phyloP scores from a whole-genome alignment of 2,888 invertebrate genomes.

The Phragmatobia fuliginosa region DNA sequence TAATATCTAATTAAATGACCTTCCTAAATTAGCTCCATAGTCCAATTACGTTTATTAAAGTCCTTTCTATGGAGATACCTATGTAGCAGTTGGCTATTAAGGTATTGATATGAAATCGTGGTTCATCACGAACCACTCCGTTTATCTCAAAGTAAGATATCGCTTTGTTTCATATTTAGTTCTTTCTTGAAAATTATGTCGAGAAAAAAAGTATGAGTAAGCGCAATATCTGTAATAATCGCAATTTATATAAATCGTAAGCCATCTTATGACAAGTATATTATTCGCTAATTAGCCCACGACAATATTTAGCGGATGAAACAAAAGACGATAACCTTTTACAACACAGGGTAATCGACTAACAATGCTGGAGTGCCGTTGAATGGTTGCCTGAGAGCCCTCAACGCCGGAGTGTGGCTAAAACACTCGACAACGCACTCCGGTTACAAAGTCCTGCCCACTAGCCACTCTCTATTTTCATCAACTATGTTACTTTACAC shows the following conservation, averaged over 20 bases:
- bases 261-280: not conserved
- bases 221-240: too few species aligned
- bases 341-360: conserved; percentile 54
- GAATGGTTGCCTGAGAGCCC: conserved; percentile 44
- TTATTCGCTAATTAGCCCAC: conserved; percentile 31
- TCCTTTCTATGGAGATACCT: too few species aligned
- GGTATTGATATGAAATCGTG: too few species aligned
- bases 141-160: too few species aligned
- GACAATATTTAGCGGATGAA: conserved; percentile 35
- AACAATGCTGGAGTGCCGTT: conserved; percentile 54
- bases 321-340: conserved; percentile 44
- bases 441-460: conserved; percentile 44
- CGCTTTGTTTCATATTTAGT: too few species aligned
- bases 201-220: too few species aligned
- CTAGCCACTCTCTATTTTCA: conserved; percentile 36
- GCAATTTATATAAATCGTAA: not conserved
- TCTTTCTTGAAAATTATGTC: too few species aligned
- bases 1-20: too few species aligned
- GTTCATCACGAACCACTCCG: too few species aligned
- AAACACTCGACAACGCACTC: conserved; percentile 48
- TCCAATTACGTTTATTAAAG: too few species aligned
- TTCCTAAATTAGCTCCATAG: too few species aligned
- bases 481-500: conserved; percentile 51
- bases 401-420: conserved; percentile 48
- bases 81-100: too few species aligned